These are phyloP conservation scores for Thripadectes ignobilis DNA, from an alignment of 2,797 vertebrate species.

Conservation along the genomic window DNA sequence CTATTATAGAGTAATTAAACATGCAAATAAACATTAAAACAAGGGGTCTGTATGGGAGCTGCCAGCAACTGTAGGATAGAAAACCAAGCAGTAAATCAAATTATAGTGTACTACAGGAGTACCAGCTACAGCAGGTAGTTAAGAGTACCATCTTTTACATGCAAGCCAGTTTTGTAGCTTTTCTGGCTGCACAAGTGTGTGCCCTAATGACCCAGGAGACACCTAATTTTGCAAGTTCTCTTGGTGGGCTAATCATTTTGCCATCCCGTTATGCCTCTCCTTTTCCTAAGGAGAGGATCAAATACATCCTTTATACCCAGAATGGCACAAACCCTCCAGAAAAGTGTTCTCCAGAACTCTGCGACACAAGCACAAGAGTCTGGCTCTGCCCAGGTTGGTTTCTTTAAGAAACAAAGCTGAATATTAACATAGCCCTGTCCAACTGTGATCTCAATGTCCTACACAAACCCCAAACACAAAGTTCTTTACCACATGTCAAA, in stretches of 20 bases:
- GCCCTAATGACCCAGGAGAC: not conserved
- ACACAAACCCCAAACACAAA: not conserved
- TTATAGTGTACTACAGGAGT: not conserved
- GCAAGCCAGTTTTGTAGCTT: not conserved
- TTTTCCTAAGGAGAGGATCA: not conserved
- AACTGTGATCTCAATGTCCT: not conserved
- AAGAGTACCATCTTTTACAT: not conserved
- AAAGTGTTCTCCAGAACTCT: not conserved
- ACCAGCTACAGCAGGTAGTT: not conserved
- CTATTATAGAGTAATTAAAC: conserved; percentile 70
- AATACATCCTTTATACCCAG: not conserved
- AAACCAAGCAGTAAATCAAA: not conserved
- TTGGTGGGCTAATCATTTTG: not conserved
- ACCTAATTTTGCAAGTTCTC: not conserved
- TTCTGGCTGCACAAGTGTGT: not conserved
- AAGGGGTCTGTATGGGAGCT: conserved; percentile 22
- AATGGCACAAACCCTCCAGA: not conserved
- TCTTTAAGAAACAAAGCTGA: not conserved
- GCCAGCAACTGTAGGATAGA: conserved; percentile 7
- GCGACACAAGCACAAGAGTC: not conserved
- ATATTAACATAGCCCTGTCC: not conserved
- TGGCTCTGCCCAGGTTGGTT: not conserved
- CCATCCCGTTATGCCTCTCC: not conserved
- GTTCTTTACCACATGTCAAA: not conserved
- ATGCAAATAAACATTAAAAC: conserved; percentile 56